phyloP scores from a whole-genome alignment of 2,113 vertebrate species.

The Austrofundulus limnaeus region DNA sequence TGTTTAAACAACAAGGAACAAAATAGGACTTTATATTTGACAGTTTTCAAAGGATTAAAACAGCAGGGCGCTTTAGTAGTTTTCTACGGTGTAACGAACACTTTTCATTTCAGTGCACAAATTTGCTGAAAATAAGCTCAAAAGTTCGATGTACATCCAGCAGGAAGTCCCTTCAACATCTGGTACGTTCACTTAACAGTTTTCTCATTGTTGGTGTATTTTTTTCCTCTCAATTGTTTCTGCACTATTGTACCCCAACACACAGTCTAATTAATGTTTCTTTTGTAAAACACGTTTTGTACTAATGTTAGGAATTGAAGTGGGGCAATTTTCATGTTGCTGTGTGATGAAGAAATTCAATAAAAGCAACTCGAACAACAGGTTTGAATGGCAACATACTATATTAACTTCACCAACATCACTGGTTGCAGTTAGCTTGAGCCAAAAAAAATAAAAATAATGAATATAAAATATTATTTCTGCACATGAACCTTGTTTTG shows the following conservation, averaged over 20 bases:
- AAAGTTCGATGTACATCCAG: slow-evolving; percentile 37
- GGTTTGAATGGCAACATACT: too few species aligned
- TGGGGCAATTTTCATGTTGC: slow-evolving; percentile 55
- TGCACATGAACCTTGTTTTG: too few species aligned
- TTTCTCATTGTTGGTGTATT: slow-evolving; percentile 22
- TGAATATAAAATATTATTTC: too few species aligned
- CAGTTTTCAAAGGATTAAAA: slow-evolving; percentile 6
- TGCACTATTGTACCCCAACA: slow-evolving; percentile 60
- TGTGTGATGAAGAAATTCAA: slow-evolving; percentile 57
- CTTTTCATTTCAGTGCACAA: slow-evolving; percentile 43
- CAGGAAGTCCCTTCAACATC: slow-evolving; percentile 27
- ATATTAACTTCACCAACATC: too few species aligned
- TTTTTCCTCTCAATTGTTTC: slow-evolving; percentile 34
- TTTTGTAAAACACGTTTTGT: slow-evolving; percentile 77
- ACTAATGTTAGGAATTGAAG: slow-evolving; percentile 68
- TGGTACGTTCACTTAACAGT: slow-evolving; percentile 19
- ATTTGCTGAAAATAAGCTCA: slow-evolving; percentile 35
- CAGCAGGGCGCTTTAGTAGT: slow-evolving; percentile 31
- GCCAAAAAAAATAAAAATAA: too few species aligned
- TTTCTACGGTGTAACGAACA: slow-evolving; percentile 60
- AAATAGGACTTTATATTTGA: slow-evolving; percentile 16
- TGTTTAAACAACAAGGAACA: slow-evolving; percentile 18
- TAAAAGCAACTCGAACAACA: slow-evolving; percentile 65
- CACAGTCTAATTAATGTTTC: slow-evolving; percentile 38
- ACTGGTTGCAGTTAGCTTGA: too few species aligned